Percentiles rank a stretch among this genome's conserved stretches.
Conservation (phyloP, 2,113 vertebrate genomes). For the Heterotilapia buettikoferi region DNA sequence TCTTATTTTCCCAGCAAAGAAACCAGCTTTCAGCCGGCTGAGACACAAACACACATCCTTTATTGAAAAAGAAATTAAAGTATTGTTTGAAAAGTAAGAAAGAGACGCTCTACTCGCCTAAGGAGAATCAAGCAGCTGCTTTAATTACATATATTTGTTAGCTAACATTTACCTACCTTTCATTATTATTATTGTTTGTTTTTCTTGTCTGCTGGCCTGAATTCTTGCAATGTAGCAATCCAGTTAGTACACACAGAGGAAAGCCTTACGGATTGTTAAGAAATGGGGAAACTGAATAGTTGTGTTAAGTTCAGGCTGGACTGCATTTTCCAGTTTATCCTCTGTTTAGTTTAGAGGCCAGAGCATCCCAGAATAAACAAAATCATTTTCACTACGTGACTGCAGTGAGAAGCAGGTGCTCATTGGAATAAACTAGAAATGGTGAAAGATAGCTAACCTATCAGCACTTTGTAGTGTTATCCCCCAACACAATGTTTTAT, state of each 20-base stretch:
- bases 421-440: not conserved
- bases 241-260: not conserved
- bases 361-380: not conserved
- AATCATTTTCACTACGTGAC: not conserved
- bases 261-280: not conserved
- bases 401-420: not conserved
- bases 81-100: not conserved
- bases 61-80: not conserved
- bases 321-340: not conserved
- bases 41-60: not conserved
- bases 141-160: not conserved
- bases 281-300: not conserved
- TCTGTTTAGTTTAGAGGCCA: not conserved
- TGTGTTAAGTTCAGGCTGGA: not conserved
- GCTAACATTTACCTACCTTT: not conserved
- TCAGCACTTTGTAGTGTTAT: not conserved
- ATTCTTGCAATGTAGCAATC: not conserved
- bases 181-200: not conserved
- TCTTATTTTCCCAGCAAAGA: not conserved
- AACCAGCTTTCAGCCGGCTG: not conserved
- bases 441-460: not conserved
- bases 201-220: not conserved
- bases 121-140: not conserved
- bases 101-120: fast-evolving
- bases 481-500: not conserved